Conservation (phyloP, 37 sponge, comb jelly and placozoan genomes). For the Chondrosia reniformis region DNA sequence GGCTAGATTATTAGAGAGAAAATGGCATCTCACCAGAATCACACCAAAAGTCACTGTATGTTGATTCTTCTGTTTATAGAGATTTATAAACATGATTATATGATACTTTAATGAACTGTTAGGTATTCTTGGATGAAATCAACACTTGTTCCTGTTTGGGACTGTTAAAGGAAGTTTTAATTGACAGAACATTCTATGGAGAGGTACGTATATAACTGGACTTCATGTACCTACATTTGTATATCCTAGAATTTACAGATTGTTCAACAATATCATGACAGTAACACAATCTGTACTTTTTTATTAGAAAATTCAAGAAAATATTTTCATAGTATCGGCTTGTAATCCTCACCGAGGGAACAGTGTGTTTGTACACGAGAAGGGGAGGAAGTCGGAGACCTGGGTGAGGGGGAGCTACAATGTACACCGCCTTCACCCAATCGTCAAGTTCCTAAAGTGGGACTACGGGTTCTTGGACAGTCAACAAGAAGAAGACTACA, state of each 20-base stretch:
- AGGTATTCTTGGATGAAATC: conserved; percentile 65
- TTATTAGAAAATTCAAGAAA: conserved; percentile 25
- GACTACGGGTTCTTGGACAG: conserved; percentile 76
- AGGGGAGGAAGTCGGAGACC: conserved; percentile 1
- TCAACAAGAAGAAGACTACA: conserved; percentile 75
- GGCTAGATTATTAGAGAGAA: conserved; percentile 21
- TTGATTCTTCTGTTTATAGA: too few relatives aligned
- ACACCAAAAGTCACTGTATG: conserved; percentile 61
- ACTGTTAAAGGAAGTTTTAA: conserved; percentile 78
- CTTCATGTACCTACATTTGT: too few relatives aligned
- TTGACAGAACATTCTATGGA: conserved; percentile 80
- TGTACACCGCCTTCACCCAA: conserved; percentile 78
- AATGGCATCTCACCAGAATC: background rate
- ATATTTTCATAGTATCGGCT: conserved; percentile 69
- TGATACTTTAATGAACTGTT: too few relatives aligned
- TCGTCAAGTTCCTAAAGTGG: conserved; percentile 71
- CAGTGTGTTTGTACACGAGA: background rate
- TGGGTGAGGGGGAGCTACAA: conserved; percentile 77
- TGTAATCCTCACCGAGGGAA: conserved; percentile 64
- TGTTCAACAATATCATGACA: too few relatives aligned
- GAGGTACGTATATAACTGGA: conserved; percentile 35
- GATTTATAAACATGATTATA: too few relatives aligned
- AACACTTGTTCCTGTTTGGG: conserved; percentile 91
- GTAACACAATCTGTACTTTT: too few relatives aligned
- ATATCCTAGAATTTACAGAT: too few relatives aligned